Evolutionary conservation across 1,140 invertebrate species (phyloP).

Genomic region (Lepidurus packardi): DNA sequence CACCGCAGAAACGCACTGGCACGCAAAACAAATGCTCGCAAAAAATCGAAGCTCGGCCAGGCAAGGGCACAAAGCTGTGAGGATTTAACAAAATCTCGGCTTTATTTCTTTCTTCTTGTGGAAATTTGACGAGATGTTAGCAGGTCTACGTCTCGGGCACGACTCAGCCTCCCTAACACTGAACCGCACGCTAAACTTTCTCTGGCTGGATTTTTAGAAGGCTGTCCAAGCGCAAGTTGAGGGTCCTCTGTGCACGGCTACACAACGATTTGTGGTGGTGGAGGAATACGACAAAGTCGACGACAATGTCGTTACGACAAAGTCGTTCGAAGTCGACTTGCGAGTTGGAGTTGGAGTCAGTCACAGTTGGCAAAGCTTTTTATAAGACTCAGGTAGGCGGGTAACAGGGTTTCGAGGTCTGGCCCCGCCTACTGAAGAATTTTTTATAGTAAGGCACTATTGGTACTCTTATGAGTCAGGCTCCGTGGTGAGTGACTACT

Average conservation of each 20-base stretch:
- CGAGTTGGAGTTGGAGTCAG: not conserved
- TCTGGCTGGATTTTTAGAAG: not conserved
- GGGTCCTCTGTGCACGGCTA: not conserved
- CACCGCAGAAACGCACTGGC: not conserved
- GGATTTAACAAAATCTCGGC: not conserved
- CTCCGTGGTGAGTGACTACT: not conserved
- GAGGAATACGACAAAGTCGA: too few species aligned
- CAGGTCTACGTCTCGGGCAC: constrained; percentile 12
- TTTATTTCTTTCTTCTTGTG: not conserved
- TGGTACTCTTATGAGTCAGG: not conserved
- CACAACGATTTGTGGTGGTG: not conserved
- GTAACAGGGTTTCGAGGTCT: not conserved
- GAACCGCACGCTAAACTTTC: constrained; percentile 15
- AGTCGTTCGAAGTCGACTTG: not conserved
- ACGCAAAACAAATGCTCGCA: not conserved
- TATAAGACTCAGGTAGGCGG: not conserved
- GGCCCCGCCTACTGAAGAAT: not conserved
- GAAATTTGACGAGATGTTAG: constrained; percentile 1
- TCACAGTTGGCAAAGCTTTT: not conserved
- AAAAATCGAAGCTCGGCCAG: constrained; percentile 11
- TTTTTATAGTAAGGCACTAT: not conserved
- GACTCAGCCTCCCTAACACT: constrained; percentile 7
- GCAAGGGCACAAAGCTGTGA: not conserved
- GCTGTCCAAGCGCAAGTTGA: not conserved
- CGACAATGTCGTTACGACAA: not conserved